phyloP scores from a whole-genome alignment of 2,888 invertebrate genomes.

The Panopea generosa region DNA sequence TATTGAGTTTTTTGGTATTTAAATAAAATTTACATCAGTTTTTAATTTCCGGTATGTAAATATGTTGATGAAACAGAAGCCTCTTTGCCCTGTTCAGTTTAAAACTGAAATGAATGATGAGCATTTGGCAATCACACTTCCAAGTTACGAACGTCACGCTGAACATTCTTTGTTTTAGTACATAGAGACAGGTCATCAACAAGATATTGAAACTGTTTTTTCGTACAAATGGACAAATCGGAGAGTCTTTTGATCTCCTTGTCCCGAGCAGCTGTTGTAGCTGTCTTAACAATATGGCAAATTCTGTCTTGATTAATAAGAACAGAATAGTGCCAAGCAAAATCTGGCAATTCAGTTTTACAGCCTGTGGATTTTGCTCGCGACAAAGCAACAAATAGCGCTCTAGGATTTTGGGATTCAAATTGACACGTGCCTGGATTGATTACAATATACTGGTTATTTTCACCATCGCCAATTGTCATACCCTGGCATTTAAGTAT shows the following conservation, averaged over 20 bases:
- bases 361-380: slow-evolving; percentile 51
- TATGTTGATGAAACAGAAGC: no score
- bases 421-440: slow-evolving; percentile 44
- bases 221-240: no score
- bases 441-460: slow-evolving; percentile 34
- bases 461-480: slow-evolving; percentile 49
- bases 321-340: slow-evolving; percentile 55
- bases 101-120: no score
- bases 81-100: no score
- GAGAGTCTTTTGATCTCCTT: not conserved
- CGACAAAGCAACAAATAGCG: slow-evolving; percentile 60
- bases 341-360: slow-evolving; percentile 38
- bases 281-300: slow-evolving; percentile 20
- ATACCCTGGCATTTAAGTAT: slow-evolving; percentile 57
- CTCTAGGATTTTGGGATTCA: slow-evolving; percentile 57
- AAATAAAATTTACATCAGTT: no score
- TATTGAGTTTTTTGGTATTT: no score
- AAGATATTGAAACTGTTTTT: no score
- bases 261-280: not conserved
- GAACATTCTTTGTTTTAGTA: no score
- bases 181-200: no score
- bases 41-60: no score
- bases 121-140: no score
- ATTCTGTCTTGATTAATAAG: slow-evolving; percentile 53
- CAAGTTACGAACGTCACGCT: no score